Conservation (phyloP, 2,888 invertebrate species). For the Nyleta sp. region DNA sequence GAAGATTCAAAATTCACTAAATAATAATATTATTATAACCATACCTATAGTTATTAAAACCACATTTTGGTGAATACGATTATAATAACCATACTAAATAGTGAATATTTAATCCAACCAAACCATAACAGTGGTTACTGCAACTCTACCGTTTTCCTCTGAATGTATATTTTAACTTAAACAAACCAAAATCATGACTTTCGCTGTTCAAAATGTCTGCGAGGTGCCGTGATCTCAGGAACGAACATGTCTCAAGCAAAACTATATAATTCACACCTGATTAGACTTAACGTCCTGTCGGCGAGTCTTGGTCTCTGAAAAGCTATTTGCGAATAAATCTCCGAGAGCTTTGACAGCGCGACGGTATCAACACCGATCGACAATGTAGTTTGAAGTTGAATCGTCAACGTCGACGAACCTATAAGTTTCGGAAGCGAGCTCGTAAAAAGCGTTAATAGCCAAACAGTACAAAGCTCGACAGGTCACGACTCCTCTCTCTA, state of each 20-base stretch:
- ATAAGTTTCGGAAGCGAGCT: conserved; percentile 53
- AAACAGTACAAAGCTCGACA: conserved; percentile 50
- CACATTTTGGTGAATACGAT: too few species aligned
- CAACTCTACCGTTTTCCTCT: too few species aligned
- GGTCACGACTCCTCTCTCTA: conserved; percentile 66
- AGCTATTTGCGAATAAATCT: conserved; percentile 48
- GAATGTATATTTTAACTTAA: too few species aligned
- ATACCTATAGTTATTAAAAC: too few species aligned
- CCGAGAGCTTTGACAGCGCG: conserved; percentile 6
- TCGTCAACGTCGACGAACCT: conserved; percentile 53
- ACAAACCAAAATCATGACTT: too few species aligned
- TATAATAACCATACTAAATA: too few species aligned
- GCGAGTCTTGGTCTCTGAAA: not conserved
- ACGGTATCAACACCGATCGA: conserved; percentile 29
- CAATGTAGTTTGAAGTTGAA: conserved; percentile 50
- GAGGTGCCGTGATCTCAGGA: not conserved
- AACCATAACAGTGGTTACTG: too few species aligned
- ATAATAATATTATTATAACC: too few species aligned
- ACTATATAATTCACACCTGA: conserved; percentile 40
- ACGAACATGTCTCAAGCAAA: not conserved
- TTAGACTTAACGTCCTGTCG: conserved; percentile 25
- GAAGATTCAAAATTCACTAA: too few species aligned
- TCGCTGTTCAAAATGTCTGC: not conserved
- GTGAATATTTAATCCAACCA: too few species aligned
- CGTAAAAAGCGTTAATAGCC: conserved; percentile 60